Conservation (phyloP, 1,140 invertebrate genomes). For the Pseudomyrmex cubaensis region DNA sequence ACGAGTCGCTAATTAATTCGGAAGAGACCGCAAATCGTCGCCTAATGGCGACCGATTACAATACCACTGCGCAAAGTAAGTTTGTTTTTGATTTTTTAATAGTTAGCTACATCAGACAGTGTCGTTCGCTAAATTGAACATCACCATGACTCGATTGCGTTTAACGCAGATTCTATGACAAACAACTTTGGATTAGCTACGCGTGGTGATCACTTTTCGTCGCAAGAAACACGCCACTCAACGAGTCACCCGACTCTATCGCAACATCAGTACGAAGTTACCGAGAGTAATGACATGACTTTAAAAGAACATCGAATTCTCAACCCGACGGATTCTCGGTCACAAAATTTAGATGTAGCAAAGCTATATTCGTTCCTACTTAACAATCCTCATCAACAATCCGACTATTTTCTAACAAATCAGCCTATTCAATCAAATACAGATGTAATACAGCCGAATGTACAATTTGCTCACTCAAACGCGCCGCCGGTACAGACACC, state of each 20-base stretch:
- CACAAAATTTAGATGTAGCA: constrained; percentile 74
- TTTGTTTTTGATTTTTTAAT: neutral
- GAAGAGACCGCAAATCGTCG: constrained; percentile 58
- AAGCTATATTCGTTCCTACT: constrained; percentile 68
- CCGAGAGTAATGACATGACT: constrained; percentile 75
- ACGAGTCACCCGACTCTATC: constrained; percentile 66
- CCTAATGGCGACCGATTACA: constrained; percentile 61
- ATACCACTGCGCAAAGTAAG: constrained; percentile 52
- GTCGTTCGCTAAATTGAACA: too few species aligned
- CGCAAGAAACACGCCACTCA: constrained; percentile 63
- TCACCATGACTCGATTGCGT: neutral
- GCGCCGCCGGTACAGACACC: constrained; percentile 80
- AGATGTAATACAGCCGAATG: constrained; percentile 67
- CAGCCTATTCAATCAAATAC: constrained; percentile 68
- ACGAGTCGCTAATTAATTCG: constrained; percentile 59
- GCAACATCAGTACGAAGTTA: constrained; percentile 79
- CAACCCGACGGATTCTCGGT: constrained; percentile 69
- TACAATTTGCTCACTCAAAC: constrained; percentile 74
- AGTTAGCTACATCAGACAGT: neutral
- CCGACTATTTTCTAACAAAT: constrained; percentile 75
- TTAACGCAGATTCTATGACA: constrained; percentile 51
- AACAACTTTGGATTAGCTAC: constrained; percentile 63
- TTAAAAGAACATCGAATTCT: constrained; percentile 72
- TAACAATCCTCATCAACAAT: constrained; percentile 73
- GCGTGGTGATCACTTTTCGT: constrained; percentile 61